A percentile compares a stretch with the other conserved stretches of the same genome.
Conservation (phyloP, 1,140 invertebrate genomes). For the Diabrotica undecimpunctata region DNA sequence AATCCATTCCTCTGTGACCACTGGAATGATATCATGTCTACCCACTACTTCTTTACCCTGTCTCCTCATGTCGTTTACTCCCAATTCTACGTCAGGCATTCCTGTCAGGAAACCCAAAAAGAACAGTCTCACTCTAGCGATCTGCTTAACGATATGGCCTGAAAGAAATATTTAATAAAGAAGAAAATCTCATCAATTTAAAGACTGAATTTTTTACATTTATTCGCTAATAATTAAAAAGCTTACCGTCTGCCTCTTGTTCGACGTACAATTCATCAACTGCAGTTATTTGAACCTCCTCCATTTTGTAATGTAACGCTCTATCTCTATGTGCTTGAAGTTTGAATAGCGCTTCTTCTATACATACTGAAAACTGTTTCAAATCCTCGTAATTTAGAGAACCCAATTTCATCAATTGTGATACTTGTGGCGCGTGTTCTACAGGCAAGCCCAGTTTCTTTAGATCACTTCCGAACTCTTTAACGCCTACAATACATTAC, state of each 20-base stretch:
- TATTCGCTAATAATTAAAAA: not conserved
- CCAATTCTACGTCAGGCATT: slow-evolving; percentile 94
- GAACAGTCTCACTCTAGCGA: slow-evolving; percentile 91
- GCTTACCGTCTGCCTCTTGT: slow-evolving; percentile 69
- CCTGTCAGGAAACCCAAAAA: slow-evolving; percentile 90
- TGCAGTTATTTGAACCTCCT: slow-evolving; percentile 94
- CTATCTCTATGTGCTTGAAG: slow-evolving; percentile 80
- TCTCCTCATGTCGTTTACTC: slow-evolving; percentile 93
- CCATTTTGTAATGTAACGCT: slow-evolving; percentile 93
- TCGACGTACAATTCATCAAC: slow-evolving; percentile 96
- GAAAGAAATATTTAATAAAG: no score
- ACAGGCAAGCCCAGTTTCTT: slow-evolving; percentile 93
- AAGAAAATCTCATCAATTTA: no score
- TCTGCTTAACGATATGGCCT: slow-evolving; percentile 84
- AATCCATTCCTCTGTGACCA: slow-evolving; percentile 99
- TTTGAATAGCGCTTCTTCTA: slow-evolving; percentile 88
- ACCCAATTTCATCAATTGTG: slow-evolving; percentile 94
- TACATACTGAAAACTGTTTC: slow-evolving; percentile 81
- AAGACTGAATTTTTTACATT: slow-evolving; percentile 6
- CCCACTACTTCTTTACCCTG: slow-evolving; percentile 99
- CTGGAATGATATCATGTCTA: slow-evolving; percentile 97
- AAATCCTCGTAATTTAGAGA: slow-evolving; percentile 85
- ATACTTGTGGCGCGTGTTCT: slow-evolving; percentile 95
- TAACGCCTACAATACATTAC: slow-evolving; percentile 50
- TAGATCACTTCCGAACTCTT: slow-evolving; percentile 87